Evolutionary conservation across 2,888 invertebrate species (phyloP).

Genomic region (Acrobasis suavella): DNA sequence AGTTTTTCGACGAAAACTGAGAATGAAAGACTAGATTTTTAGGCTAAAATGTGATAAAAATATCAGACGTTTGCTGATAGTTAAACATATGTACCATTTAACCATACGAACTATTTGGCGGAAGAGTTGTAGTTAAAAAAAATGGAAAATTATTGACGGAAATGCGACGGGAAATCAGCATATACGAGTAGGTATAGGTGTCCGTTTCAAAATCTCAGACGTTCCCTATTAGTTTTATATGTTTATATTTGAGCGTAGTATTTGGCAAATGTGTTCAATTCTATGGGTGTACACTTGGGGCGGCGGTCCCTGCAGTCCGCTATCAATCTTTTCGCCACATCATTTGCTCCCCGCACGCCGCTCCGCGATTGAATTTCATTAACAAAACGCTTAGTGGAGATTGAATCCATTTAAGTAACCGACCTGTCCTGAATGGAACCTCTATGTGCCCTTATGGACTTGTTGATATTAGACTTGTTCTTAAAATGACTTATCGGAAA

Average conservation of each 20-base stretch:
- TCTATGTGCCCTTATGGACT: conserved; percentile 18
- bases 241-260: background rate
- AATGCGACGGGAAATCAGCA: too few species aligned
- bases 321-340: conserved; percentile 81
- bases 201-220: background rate
- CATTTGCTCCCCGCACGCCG: conserved; percentile 75
- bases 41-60: background rate
- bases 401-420: conserved; percentile 80
- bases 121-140: too few species aligned
- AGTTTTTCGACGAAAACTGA: too few species aligned
- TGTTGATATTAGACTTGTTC: background rate
- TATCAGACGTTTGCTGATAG: background rate
- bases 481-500: background rate
- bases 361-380: conserved; percentile 80
- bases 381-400: conserved; percentile 80
- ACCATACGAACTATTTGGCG: background rate
- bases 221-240: background rate
- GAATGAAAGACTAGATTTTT: too few species aligned
- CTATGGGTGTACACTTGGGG: conserved; percentile 26
- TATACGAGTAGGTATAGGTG: too few species aligned
- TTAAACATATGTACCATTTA: background rate
- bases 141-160: too few species aligned
- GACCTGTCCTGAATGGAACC: conserved; percentile 56
- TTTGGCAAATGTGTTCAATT: conserved; percentile 12
- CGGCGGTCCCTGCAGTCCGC: conserved; percentile 43